A percentile compares a stretch with the other conserved stretches of the same genome.
These are phyloP conservation scores for Hirudinaria manillensis DNA, from an alignment of 2,888 invertebrate genomes.

Conservation along the genomic window DNA sequence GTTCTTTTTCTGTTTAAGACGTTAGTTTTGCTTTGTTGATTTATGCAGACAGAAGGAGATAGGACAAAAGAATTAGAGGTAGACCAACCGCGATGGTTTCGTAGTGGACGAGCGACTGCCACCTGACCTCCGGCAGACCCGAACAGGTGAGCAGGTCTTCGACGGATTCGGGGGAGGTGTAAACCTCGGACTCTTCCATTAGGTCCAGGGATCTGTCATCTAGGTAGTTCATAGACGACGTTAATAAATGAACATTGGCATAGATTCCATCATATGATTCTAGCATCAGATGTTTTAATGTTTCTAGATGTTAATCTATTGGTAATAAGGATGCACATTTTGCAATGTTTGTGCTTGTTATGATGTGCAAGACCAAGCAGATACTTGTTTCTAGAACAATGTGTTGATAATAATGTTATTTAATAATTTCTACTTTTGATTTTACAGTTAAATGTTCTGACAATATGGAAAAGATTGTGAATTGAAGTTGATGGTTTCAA, in stretches of 20 bases:
- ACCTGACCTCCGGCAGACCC: neutral
- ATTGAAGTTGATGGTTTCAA: too few relatives aligned
- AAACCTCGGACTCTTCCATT: neutral
- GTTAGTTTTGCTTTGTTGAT: neutral
- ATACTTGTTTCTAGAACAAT: too few relatives aligned
- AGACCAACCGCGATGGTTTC: conserved; percentile 19
- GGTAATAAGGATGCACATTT: too few relatives aligned
- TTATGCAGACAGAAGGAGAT: neutral
- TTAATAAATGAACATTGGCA: neutral
- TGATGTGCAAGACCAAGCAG: too few relatives aligned
- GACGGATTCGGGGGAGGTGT: neutral
- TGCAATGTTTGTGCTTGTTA: too few relatives aligned
- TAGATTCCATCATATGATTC: neutral
- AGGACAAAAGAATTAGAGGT: neutral
- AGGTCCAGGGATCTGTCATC: neutral
- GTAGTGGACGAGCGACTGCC: conserved; percentile 17
- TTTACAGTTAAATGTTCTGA: too few relatives aligned
- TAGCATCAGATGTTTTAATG: neutral
- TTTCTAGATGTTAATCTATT: too few relatives aligned
- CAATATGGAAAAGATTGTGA: too few relatives aligned
- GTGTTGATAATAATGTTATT: too few relatives aligned
- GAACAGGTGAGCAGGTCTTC: conserved; percentile 2
- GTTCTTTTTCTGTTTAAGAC: conserved; percentile 61
- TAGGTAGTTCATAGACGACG: neutral
- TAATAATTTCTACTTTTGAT: too few relatives aligned